Conservation (phyloP, 2,888 invertebrate genomes). For the Papilio elwesi region DNA sequence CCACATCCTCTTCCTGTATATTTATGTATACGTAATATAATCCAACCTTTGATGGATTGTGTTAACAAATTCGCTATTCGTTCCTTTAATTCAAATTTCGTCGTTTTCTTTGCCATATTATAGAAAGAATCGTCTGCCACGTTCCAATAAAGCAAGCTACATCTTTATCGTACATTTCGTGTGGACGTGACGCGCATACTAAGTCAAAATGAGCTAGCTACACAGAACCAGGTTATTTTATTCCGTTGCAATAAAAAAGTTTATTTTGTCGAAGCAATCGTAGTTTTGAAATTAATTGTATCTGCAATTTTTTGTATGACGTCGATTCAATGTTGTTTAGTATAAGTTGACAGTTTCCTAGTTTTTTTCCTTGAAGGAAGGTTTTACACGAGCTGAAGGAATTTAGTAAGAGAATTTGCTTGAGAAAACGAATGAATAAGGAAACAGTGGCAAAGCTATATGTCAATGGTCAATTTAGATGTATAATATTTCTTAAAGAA, state of each 20-base stretch:
- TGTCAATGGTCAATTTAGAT: too few relatives aligned
- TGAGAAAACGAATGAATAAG: too few relatives aligned
- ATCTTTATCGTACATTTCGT: slow-evolving; percentile 39
- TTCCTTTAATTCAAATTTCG: slow-evolving; percentile 9
- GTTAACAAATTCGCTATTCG: neutral
- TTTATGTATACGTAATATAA: neutral
- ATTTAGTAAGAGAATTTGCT: too few relatives aligned
- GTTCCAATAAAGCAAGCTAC: slow-evolving; percentile 38
- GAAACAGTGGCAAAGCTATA: too few relatives aligned
- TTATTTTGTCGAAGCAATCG: slow-evolving; percentile 19
- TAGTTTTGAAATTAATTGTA: neutral
- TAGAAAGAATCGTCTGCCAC: slow-evolving; percentile 30
- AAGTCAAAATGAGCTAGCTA: slow-evolving; percentile 26
- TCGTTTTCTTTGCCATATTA: slow-evolving; percentile 24
- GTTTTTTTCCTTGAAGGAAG: neutral
- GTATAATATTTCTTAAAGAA: too few relatives aligned
- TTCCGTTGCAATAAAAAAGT: slow-evolving; percentile 19
- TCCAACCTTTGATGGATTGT: neutral
- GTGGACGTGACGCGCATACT: slow-evolving; percentile 29
- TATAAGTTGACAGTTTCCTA: too few relatives aligned
- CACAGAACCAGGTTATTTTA: slow-evolving; percentile 24
- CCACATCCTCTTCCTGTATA: too few relatives aligned
- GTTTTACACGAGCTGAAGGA: too few relatives aligned
- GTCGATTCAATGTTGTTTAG: neutral
- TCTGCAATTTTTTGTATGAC: neutral